Conservation (phyloP, 2,888 invertebrate species). For the Neuroscelio doddi region DNA sequence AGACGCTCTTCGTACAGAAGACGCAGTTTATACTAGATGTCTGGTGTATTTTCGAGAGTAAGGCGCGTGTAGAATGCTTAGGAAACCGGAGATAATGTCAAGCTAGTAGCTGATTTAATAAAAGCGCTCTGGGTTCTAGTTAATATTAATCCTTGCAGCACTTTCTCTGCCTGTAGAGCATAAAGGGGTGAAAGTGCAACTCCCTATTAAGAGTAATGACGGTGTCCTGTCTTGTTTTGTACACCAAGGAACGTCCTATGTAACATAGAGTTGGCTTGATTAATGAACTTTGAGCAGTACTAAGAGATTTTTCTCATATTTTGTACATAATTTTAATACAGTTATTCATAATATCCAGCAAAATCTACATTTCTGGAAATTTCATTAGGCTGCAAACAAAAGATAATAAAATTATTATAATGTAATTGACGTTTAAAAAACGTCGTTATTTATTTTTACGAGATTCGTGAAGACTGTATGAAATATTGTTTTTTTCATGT, state of each 20-base stretch:
- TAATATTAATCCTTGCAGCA: slow-evolving; percentile 55
- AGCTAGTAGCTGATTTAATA: slow-evolving; percentile 57
- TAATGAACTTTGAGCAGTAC: slow-evolving; percentile 20
- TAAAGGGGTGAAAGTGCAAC: slow-evolving; percentile 46
- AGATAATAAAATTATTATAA: no score
- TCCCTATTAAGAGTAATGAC: slow-evolving; percentile 45
- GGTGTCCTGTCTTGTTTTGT: slow-evolving; percentile 40
- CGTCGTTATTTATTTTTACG: no score
- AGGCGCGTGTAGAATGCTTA: slow-evolving; percentile 11
- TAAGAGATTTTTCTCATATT: slow-evolving; percentile 1
- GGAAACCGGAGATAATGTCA: slow-evolving; percentile 20
- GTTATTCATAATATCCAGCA: no score
- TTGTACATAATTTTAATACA: no score
- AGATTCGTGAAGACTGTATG: no score
- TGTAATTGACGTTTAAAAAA: no score
- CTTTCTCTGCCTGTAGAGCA: slow-evolving; percentile 27
- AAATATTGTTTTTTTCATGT: slow-evolving; percentile 4
- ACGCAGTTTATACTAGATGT: slow-evolving; percentile 25
- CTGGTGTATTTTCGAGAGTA: slow-evolving; percentile 22
- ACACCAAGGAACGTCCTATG: slow-evolving; percentile 10
- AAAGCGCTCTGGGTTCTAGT: slow-evolving; percentile 50
- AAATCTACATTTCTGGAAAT: no score
- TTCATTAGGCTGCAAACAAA: no score
- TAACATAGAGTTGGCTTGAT: slow-evolving; percentile 24
- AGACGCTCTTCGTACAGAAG: slow-evolving; percentile 12